Evolutionary conservation across 2,113 vertebrate genomes (phyloP).

Genomic region (Lasiurus borealis): DNA sequence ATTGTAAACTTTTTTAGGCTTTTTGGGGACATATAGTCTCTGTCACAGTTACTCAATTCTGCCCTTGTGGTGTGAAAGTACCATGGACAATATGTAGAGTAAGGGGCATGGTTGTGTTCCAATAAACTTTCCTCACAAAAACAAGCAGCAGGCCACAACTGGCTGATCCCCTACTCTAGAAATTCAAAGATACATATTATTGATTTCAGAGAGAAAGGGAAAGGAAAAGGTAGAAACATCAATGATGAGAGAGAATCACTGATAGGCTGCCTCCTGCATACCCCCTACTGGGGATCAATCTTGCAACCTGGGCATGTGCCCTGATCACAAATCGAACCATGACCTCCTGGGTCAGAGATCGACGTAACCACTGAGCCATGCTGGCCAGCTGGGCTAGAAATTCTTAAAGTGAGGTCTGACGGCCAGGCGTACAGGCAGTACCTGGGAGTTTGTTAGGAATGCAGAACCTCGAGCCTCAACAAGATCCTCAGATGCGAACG

Average conservation of each 20-base stretch:
- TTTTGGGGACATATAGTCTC: neutral
- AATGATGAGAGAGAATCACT: too few relatives aligned
- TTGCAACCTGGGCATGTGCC: too few relatives aligned
- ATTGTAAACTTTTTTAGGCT: neutral
- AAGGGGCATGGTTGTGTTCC: neutral
- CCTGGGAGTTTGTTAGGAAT: neutral
- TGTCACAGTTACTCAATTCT: neutral
- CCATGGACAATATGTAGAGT: neutral
- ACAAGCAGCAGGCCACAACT: neutral
- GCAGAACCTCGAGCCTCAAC: neutral
- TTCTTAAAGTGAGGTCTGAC: neutral
- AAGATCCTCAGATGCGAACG: neutral
- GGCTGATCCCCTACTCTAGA: neutral
- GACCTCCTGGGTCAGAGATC: too few relatives aligned
- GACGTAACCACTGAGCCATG: too few relatives aligned
- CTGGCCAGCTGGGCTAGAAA: neutral
- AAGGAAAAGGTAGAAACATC: too few relatives aligned
- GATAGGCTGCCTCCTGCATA: too few relatives aligned
- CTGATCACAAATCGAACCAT: too few relatives aligned
- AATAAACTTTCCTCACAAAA: slow-evolving; percentile 53
- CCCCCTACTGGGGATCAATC: too few relatives aligned
- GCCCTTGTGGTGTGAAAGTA: neutral
- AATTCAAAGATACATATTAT: neutral
- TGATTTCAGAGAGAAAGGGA: too few relatives aligned
- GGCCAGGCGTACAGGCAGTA: neutral